These are phyloP conservation scores for Phortica variegata DNA, from an alignment of 1,140 invertebrate genomes.

Conservation along the genomic window DNA sequence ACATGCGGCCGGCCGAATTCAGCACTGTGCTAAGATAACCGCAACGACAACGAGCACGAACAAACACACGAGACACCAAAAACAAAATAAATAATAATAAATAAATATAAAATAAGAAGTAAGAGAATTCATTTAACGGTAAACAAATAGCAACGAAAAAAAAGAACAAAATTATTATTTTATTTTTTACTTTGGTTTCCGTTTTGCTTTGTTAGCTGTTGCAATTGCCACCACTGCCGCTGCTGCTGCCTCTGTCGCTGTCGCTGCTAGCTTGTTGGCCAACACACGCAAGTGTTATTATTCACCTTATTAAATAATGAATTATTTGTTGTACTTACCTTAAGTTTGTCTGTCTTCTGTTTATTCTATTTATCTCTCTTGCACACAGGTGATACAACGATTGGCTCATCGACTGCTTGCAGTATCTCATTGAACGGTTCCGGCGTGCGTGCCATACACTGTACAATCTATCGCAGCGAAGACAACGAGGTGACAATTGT, in stretches of 20 bases:
- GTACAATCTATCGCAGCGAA: conserved; percentile 69
- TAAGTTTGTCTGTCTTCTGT: conserved; percentile 16
- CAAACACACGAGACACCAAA: no score
- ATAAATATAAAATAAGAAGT: no score
- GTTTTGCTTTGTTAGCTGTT: conserved; percentile 1
- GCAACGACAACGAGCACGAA: no score
- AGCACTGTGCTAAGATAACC: no score
- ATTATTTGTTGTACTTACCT: neutral
- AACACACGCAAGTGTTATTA: conserved; percentile 6
- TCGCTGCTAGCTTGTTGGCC: neutral
- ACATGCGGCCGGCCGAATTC: no score
- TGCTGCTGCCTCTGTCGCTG: conserved; percentile 4
- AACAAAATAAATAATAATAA: no score
- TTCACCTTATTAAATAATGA: neutral
- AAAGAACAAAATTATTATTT: no score
- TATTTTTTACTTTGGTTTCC: no score
- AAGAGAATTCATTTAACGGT: no score
- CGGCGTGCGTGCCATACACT: conserved; percentile 79
- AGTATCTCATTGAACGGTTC: conserved; percentile 80
- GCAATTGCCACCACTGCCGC: no score
- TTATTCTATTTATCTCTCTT: conserved; percentile 37
- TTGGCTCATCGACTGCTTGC: conserved; percentile 71
- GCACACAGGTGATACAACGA: conserved; percentile 67
- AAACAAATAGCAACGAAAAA: no score
- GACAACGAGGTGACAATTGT: conserved; percentile 78